phyloP scores from a whole-genome alignment of 35 echinoderm and acorn worm genomes.

The Chiridota heheva region DNA sequence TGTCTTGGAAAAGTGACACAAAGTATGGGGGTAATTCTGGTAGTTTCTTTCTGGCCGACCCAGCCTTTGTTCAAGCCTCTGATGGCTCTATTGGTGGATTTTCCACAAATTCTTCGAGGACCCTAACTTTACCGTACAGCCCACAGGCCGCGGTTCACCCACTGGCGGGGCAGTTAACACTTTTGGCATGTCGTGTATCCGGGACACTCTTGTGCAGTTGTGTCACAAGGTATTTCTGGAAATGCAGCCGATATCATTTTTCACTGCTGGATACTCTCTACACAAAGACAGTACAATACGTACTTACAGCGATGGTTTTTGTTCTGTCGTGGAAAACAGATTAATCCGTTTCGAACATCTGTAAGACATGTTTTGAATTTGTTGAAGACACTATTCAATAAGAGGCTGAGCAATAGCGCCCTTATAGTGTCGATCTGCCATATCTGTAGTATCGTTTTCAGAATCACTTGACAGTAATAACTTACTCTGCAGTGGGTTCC shows the following conservation, averaged over 20 bases:
- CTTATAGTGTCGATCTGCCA: too few relatives aligned
- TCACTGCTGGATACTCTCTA: not conserved
- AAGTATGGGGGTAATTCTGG: not conserved
- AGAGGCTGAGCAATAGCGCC: too few relatives aligned
- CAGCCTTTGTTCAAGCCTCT: not conserved
- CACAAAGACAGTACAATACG: conserved; percentile 1
- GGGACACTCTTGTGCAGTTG: not conserved
- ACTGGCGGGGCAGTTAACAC: not conserved
- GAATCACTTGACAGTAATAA: too few relatives aligned
- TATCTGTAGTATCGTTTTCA: too few relatives aligned
- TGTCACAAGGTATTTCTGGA: conserved; percentile 4
- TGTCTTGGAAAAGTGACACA: not conserved
- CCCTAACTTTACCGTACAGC: not conserved
- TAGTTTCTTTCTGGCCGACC: too few relatives aligned
- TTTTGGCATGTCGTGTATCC: not conserved
- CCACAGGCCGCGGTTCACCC: not conserved
- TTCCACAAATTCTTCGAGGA: not conserved
- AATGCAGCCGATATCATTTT: not conserved
- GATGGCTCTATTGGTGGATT: not conserved
- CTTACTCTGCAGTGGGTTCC: too few relatives aligned
- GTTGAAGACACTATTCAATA: not conserved
- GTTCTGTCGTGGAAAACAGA: not conserved
- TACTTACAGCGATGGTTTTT: conserved; percentile 2
- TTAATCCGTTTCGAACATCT: not conserved
- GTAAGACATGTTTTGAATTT: not conserved